These are phyloP conservation scores for Thunnus thynnus DNA, from an alignment of 2,113 vertebrate species.

Conservation along the genomic window DNA sequence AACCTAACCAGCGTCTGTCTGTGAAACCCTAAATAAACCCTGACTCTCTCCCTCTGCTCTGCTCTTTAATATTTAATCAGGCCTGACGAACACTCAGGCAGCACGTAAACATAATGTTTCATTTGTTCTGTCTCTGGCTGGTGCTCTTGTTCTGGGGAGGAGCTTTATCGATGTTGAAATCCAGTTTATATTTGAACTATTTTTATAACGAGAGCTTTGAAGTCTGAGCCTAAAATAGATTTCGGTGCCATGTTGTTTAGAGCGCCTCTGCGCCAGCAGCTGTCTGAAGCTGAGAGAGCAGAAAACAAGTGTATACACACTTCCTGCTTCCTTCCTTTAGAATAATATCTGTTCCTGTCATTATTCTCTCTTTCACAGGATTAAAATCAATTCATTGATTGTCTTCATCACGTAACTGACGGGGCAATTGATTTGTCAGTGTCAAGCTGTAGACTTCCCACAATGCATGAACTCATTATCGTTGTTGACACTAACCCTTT, in stretches of 20 bases:
- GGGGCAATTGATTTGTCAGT: neutral
- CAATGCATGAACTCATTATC: neutral
- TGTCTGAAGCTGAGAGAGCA: neutral
- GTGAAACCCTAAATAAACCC: conserved; percentile 31
- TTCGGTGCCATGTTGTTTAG: neutral
- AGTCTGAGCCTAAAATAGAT: conserved; percentile 46
- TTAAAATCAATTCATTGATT: too few relatives aligned
- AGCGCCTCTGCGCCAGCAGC: neutral
- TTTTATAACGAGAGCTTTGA: conserved; percentile 38
- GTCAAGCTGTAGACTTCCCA: neutral
- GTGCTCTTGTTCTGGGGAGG: neutral
- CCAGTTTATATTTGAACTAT: conserved; percentile 18
- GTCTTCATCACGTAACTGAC: neutral
- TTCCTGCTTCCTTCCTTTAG: neutral
- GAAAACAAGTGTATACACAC: neutral
- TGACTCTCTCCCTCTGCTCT: conserved; percentile 11
- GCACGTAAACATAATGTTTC: conserved; percentile 27
- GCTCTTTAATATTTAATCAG: conserved; percentile 56
- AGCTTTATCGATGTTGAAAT: conserved; percentile 8
- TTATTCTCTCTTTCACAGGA: too few relatives aligned
- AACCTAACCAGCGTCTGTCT: conserved; percentile 26
- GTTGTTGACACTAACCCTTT: neutral
- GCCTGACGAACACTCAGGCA: neutral
- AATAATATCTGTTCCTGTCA: neutral
- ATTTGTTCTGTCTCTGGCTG: conserved; percentile 10